Conservation (phyloP, 1,140 invertebrate species). For the Telenomus remus region DNA sequence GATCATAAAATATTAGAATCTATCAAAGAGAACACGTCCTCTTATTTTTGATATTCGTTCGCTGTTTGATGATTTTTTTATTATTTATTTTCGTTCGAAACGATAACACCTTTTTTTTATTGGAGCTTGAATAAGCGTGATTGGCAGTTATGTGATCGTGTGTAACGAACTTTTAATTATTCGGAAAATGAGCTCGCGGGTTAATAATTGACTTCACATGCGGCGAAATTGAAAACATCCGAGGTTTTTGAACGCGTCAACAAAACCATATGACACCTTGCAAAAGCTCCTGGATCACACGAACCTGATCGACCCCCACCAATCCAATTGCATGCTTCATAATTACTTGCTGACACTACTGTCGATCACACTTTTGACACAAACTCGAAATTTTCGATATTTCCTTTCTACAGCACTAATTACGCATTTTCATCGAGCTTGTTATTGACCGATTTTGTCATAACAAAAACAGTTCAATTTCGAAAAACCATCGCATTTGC, state of each 20-base stretch:
- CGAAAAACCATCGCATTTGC: no score
- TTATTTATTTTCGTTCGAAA: neutral
- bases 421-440: no score
- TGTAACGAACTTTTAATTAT: constrained; percentile 10
- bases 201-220: constrained; percentile 2
- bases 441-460: no score
- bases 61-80: neutral
- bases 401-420: no score
- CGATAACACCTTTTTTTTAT: neutral
- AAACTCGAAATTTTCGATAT: no score
- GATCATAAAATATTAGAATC: no score
- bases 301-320: neutral
- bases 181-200: neutral
- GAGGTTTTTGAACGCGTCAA: constrained; percentile 1
- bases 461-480: no score
- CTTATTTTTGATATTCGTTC: neutral
- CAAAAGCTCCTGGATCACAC: constrained; percentile 1
- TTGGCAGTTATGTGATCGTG: constrained; percentile 1
- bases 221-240: neutral
- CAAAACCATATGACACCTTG: neutral
- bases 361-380: no score
- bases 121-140: neutral
- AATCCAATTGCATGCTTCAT: neutral
- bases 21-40: no score
- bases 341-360: neutral